Conservation (phyloP, 2,113 vertebrate species). For the Sinocyclocheilus rhinocerous region DNA sequence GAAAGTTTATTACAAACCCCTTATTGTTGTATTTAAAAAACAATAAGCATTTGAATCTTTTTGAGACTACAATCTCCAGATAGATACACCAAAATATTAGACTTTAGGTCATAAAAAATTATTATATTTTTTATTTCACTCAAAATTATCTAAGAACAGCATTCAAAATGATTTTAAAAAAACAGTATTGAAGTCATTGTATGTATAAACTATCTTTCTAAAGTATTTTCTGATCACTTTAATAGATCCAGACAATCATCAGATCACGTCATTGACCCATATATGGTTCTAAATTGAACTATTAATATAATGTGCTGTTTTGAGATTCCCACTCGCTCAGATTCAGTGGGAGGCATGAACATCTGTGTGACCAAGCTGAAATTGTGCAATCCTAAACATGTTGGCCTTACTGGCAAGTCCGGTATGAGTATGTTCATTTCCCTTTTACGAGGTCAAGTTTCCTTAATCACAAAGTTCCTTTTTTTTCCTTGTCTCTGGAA, state of each 20-base stretch:
- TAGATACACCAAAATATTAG: too few species aligned
- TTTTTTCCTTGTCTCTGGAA: constrained; percentile 66
- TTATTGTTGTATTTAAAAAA: too few species aligned
- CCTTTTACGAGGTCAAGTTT: constrained; percentile 68
- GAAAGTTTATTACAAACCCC: not conserved
- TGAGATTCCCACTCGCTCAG: not conserved
- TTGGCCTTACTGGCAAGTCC: not conserved
- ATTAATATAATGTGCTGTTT: not conserved
- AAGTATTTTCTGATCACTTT: not conserved
- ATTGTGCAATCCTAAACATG: constrained; percentile 2
- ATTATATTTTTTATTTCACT: too few species aligned
- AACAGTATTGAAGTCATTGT: not conserved
- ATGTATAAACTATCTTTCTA: not conserved
- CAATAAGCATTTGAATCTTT: too few species aligned
- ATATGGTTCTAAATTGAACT: not conserved
- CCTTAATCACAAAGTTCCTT: constrained; percentile 59
- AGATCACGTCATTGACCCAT: not conserved
- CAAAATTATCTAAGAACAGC: too few species aligned
- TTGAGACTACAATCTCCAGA: too few species aligned
- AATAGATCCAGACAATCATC: not conserved
- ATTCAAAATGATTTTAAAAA: too few species aligned
- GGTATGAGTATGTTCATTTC: constrained; percentile 64
- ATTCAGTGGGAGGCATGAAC: not conserved
- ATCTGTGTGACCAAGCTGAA: constrained; percentile 1
- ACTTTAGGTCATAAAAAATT: too few species aligned